Conservation (phyloP, 2,888 invertebrate genomes). For the Apamea sordens region DNA sequence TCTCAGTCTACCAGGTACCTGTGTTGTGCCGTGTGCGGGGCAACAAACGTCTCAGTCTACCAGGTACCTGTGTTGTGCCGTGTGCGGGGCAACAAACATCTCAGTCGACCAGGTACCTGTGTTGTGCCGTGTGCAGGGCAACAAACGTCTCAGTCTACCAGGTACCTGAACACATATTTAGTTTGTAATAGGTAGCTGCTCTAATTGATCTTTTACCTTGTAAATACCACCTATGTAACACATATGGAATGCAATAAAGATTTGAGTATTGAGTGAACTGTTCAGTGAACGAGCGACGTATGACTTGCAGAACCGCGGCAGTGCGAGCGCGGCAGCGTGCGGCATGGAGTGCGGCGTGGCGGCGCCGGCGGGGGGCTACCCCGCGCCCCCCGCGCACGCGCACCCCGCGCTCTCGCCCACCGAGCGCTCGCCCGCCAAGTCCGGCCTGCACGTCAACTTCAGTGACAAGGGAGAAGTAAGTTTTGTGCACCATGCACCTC, state of each 20-base stretch:
- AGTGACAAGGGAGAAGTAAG: slow-evolving; percentile 94
- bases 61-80: too few species aligned
- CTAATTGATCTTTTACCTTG: background rate
- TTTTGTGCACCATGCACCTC: background rate
- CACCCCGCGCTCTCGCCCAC: slow-evolving; percentile 90
- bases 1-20: too few species aligned
- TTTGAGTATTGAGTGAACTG: background rate
- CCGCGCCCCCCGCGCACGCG: slow-evolving; percentile 77
- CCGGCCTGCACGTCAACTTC: slow-evolving; percentile 96
- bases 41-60: too few species aligned
- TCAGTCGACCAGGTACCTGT: too few species aligned
- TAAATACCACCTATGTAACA: too few species aligned
- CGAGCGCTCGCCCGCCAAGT: slow-evolving; percentile 95
- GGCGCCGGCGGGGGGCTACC: slow-evolving; percentile 80
- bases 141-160: too few species aligned
- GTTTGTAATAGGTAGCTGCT: background rate
- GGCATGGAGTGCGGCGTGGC: slow-evolving; percentile 77
- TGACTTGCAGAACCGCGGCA: slow-evolving; percentile 81
- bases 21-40: too few species aligned
- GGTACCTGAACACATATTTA: background rate
- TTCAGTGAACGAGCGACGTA: slow-evolving; percentile 12
- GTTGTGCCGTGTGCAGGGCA: too few species aligned
- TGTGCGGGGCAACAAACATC: too few species aligned
- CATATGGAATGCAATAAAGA: too few species aligned
- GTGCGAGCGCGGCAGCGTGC: slow-evolving; percentile 69